These are phyloP conservation scores for Agelastica alni DNA, from an alignment of 2,888 invertebrate species.

Conservation along the genomic window DNA sequence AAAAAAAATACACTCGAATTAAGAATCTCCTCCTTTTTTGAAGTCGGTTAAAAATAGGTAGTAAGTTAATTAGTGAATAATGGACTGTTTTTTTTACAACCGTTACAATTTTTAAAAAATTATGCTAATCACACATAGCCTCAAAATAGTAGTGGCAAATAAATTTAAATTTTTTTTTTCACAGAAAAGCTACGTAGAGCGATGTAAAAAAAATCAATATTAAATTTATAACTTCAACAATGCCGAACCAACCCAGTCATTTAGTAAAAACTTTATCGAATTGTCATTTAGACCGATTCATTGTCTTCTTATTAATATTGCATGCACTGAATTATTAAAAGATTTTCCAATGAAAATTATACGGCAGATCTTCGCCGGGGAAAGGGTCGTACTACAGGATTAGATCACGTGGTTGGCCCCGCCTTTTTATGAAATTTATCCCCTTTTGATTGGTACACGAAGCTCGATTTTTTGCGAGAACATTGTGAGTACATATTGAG, in stretches of 20 bases:
- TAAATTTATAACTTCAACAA: constrained; percentile 9
- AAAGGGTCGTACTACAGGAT: constrained; percentile 21
- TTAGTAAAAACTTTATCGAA: constrained; percentile 29
- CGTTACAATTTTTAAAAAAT: too few relatives aligned
- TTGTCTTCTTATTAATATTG: constrained; percentile 30
- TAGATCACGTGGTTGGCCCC: constrained; percentile 30
- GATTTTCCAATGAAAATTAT: constrained; percentile 34
- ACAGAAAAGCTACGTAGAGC: too few relatives aligned
- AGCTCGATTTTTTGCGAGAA: constrained; percentile 22
- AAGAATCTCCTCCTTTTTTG: too few relatives aligned
- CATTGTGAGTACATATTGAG: constrained; percentile 13
- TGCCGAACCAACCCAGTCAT: constrained; percentile 25
- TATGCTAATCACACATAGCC: too few relatives aligned
- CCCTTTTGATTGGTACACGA: constrained; percentile 41
- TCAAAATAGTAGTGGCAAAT: too few relatives aligned
- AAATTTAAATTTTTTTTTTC: too few relatives aligned
- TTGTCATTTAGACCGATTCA: constrained; percentile 30
- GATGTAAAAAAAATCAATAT: too few relatives aligned
- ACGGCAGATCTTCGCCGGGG: constrained; percentile 31
- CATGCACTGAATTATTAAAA: constrained; percentile 33
- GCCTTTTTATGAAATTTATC: constrained; percentile 21
- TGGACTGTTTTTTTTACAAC: too few relatives aligned
- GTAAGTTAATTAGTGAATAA: too few relatives aligned
- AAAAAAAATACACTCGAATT: too few relatives aligned
- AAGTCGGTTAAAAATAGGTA: too few relatives aligned